These are phyloP conservation scores for Blera fallax DNA, from an alignment of 2,888 invertebrate species.

Conservation along the genomic window DNA sequence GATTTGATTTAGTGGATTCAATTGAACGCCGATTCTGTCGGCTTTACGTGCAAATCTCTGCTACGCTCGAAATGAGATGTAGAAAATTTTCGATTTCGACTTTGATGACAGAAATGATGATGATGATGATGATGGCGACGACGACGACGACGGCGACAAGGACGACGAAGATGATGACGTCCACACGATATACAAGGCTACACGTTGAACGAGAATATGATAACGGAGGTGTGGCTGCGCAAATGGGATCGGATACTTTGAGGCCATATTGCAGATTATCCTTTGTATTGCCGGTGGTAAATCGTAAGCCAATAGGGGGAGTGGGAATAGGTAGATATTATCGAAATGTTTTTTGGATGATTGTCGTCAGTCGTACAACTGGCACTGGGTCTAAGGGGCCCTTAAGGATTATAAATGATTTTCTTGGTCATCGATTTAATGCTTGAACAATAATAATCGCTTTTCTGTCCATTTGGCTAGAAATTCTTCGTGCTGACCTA, in stretches of 20 bases:
- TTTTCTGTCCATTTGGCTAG: slow-evolving; percentile 62
- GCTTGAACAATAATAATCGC: slow-evolving; percentile 65
- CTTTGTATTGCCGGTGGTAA: neutral
- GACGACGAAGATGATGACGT: slow-evolving; percentile 67
- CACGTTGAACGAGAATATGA: slow-evolving; percentile 50
- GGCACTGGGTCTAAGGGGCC: slow-evolving; percentile 6
- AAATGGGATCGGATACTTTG: slow-evolving; percentile 49
- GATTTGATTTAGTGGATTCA: slow-evolving; percentile 73
- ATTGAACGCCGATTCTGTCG: slow-evolving; percentile 67
- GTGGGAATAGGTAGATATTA: too few relatives aligned
- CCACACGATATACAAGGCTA: slow-evolving; percentile 29
- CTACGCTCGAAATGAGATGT: slow-evolving; percentile 54
- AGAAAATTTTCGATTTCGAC: slow-evolving; percentile 67
- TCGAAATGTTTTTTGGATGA: slow-evolving; percentile 53
- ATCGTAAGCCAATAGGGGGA: neutral
- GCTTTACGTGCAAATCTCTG: slow-evolving; percentile 69
- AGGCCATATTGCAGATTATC: slow-evolving; percentile 55
- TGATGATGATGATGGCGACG: slow-evolving; percentile 7
- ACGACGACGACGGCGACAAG: slow-evolving; percentile 11
- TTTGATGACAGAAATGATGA: slow-evolving; percentile 43
- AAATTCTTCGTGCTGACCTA: slow-evolving; percentile 38
- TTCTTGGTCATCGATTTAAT: slow-evolving; percentile 68
- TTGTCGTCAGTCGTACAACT: slow-evolving; percentile 44
- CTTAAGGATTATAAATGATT: slow-evolving; percentile 69
- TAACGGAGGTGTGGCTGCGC: slow-evolving; percentile 46